Evolutionary conservation across 2,888 invertebrate species (phyloP), one percentile per base, ranked within the genome.

Genomic region (Liodrosophila aerea): DNA sequence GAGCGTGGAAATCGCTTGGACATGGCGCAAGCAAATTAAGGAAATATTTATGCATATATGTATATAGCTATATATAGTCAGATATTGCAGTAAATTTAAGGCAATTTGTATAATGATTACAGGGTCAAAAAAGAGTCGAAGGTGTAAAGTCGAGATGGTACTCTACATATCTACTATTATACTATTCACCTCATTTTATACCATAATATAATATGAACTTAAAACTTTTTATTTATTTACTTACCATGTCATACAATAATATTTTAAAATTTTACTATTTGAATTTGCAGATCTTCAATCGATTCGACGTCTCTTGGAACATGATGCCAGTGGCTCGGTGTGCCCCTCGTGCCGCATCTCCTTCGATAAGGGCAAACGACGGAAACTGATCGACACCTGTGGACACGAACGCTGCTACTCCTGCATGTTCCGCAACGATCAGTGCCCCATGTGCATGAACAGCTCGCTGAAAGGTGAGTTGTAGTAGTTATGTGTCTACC

Each of bases 391-490:
- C 89, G 98, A 98, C 92, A 94, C 96, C 64, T 98, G 98, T 91
- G 97, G 98, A 76, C 98, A 98, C 92, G 97, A 97, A 90, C 92
- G 97, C 67, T 98, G 98, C 91, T 97, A 97, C 92, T 94, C 96
- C 76, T 98, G 98, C 91, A 95, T 97, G 93, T 97, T 97, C 92
- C 94, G 94, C 84, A 96, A 95, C 92, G 96, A 97, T 90, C 93
- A 94, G 70, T 98, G 98, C 90, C 97, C 97, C 31, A 92, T 97
- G 71, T 98, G 98, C 90, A 92, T 90, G 89, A 91, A 91, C 68
- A 88, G 83, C 73, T 89, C 89, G 56, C 73, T 89, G 60, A 89
- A 91, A 78, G 87, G 88, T 88, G 64, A 78, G 88, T 83, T 34
- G 18, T 22, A 44, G 22, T 31, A 18, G 12, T 16, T 27, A 3